Evolutionary conservation across 2,797 vertebrate genomes (phyloP), one percentile per base, ranked within the genome.

Genomic region (Falco naumanni): DNA sequence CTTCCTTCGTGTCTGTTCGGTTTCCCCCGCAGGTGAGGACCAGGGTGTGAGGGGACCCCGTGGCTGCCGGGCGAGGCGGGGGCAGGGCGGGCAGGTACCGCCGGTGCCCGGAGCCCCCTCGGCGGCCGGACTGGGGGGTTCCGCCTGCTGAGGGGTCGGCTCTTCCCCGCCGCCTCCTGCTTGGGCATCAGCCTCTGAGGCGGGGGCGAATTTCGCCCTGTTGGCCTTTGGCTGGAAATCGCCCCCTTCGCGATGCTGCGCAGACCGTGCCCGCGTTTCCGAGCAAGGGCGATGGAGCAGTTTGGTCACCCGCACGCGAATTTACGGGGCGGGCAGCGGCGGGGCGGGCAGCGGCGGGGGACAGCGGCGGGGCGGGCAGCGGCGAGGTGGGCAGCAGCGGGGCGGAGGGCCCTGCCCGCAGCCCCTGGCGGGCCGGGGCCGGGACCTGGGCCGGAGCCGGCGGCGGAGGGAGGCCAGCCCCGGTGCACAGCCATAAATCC

Each of bases 401-500:
- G 39, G 39, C 39, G 39, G 39, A 41, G 33, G 39, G 19, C 61
- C 8, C 63, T 14, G 24, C 20, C 59, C 31, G 24, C 63, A 10
- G 34, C 34, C 33, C 22, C 60, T 39, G 64, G 64, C n/a, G 8
- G 83, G 20, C 60, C 41, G 25, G 88, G 71, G 24, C 60, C 41
- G 25, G 88, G 71, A 50, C 33, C 54, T 34, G 28, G 50, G 14
- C 10, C 48, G 21, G 48, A 9, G 28, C 20, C 14, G n/a, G 45
- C 10, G 24, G 6, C 18, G 48, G 10, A 15, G 31, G 19, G 41
- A 28, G 41, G n/a, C 12, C 81, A 37, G 80, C 29, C 61, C 48
- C 5, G 45, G 69, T 22, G 64, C 41, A 9, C 22, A 13, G 89
- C 88, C 95, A 69, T 95, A 96, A 95, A 96, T 96, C 84, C 91